Percentiles rank a stretch among this genome's conserved stretches.
phyloP scores from a whole-genome alignment of 2,888 invertebrate genomes.

The Acanthosoma haemorrhoidale region DNA sequence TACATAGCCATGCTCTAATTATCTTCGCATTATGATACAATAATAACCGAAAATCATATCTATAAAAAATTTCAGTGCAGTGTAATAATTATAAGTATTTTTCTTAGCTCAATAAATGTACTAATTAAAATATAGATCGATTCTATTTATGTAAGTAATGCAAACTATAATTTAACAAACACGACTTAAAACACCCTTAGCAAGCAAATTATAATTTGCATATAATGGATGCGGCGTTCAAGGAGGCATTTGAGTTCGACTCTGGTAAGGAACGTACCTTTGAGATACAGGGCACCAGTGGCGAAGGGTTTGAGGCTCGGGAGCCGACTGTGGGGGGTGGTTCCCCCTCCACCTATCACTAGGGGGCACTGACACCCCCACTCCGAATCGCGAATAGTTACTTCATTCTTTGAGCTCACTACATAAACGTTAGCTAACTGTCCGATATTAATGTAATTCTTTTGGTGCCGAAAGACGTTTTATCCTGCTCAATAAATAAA shows the following conservation, averaged over 20 bases:
- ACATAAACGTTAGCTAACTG: too few relatives aligned
- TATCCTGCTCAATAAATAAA: too few relatives aligned
- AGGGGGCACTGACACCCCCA: neutral
- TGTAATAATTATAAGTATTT: neutral
- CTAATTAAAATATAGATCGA: neutral
- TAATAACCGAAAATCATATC: neutral
- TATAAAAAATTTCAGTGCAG: neutral
- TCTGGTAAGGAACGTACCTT: neutral
- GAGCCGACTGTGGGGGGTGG: neutral
- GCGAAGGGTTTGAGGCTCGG: neutral
- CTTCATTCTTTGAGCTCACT: too few relatives aligned
- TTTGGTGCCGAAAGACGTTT: too few relatives aligned
- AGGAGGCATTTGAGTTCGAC: slow-evolving; percentile 6
- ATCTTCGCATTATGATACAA: neutral
- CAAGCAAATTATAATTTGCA: neutral
- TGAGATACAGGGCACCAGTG: neutral
- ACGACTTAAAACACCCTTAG: neutral
- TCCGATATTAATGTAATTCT: too few relatives aligned
- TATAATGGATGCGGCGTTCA: neutral
- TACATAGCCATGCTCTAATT: slow-evolving; percentile 1
- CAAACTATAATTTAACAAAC: neutral
- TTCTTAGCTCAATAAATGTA: neutral
- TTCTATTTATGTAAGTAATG: neutral
- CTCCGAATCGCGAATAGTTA: too few relatives aligned
- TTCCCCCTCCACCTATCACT: neutral